Evolutionary conservation across 2,888 invertebrate species (phyloP), one percentile per base, ranked within the genome.

Genomic region (Campopleginae sp.): DNA sequence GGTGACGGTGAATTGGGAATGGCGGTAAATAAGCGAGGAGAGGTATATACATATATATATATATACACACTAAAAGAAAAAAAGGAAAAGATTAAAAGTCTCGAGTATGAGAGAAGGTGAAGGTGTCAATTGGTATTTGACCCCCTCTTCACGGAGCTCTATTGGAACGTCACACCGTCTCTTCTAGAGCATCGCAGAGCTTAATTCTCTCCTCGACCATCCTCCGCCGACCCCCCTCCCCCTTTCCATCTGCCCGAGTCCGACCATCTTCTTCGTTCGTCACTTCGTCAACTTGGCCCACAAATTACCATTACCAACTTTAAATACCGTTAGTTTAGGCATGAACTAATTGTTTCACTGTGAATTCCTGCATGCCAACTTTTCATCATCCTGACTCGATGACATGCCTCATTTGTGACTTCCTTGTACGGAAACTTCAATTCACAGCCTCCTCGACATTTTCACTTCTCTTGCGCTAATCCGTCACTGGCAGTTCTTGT

Each of bases 61-160:
- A 63, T 77, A 51, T 46, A 38, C 0, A 38, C 8, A 10, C 5
- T 38, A 27, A 72, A 51, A 46, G 7, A 17, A 31, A 54, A 19
- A 51, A 33, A 58, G 23, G 42, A 19, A 44, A 61, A 77, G 38
- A 38, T 38, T 38, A 48, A 74, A 58, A 72, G 66, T 77, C 75
- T 76, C 86, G 87, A 54, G 87, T 86, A 85, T 87, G 87, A 90
- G 88, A 88, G 88, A 86, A 88, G 88, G 87, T 89, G 87, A 88
- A 85, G 87, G 88, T 90, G 88, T 90, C 89, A 89, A 89, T 90
- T 89, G 87, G 85, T 58, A 86, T 82, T 88, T 86, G 88, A 88
- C 88, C 58, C 87, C 65, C 68, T 51, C 77, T 68, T 74, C 70
- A 61, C 74, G 68, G 72, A 68, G 76, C 85, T 58, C 14, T 76